A percentile compares a stretch with the other conserved stretches of the same genome.
These are phyloP conservation scores for Epizoanthus scotinus DNA, from an alignment of 92 coral and sea anemone species.

Conservation along the genomic window DNA sequence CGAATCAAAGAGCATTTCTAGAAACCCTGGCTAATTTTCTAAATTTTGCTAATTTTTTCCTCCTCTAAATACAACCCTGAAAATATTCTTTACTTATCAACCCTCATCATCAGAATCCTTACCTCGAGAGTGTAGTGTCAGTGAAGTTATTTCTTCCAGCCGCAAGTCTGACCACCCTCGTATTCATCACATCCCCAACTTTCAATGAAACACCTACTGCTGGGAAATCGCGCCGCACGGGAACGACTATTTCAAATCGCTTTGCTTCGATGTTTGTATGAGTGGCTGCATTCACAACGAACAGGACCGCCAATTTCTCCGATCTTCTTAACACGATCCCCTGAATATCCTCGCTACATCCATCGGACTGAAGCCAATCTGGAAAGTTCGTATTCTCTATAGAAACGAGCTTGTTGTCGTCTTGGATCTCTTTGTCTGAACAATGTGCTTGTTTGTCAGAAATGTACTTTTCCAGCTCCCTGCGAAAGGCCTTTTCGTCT, in stretches of 20 bases:
- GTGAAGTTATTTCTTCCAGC: background rate
- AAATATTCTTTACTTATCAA: too few species aligned
- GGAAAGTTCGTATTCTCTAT: background rate
- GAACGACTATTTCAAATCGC: background rate
- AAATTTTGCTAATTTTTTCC: too few species aligned
- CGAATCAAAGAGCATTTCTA: too few species aligned
- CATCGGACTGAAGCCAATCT: constrained; percentile 4
- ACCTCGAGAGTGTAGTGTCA: constrained; percentile 15
- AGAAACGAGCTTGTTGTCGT: background rate
- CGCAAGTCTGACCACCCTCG: background rate
- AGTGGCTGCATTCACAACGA: background rate
- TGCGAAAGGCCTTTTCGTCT: background rate
- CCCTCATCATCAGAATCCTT: too few species aligned
- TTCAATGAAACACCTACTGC: constrained; percentile 15
- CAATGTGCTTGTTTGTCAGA: constrained; percentile 6
- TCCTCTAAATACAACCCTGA: too few species aligned
- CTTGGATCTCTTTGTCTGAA: background rate
- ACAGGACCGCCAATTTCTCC: background rate
- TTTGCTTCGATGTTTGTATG: background rate
- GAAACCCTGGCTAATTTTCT: too few species aligned
- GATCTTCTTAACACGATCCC: constrained; percentile 24
- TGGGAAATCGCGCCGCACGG: background rate
- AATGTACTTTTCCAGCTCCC: background rate
- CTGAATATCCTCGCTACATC: background rate
- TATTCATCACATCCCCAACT: constrained; percentile 13